Evolutionary conservation across 2,113 vertebrate species (phyloP), one percentile per base, ranked within the genome.

Genomic region (Anthoscopus minutus): DNA sequence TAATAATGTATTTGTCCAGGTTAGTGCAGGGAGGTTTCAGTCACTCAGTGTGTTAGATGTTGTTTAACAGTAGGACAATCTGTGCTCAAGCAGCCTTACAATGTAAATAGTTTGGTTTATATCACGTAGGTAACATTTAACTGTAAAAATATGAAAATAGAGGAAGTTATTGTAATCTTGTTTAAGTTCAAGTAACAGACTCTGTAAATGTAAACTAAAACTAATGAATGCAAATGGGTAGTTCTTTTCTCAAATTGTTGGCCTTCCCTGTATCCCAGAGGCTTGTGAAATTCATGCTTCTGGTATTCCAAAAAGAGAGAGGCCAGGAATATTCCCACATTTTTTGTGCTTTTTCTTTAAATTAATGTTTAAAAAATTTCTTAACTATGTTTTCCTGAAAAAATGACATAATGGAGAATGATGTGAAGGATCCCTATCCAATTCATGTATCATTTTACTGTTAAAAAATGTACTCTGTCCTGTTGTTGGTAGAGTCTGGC

Each of bases 321-420:
- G 73, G 47, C 38, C 44, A 62, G 57, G 31, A 70, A 73, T 23
- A 77, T 13, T 9, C 9, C 14, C 33, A 10, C 0, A 0, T 3
- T n/a, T 51, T 13, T 23, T 42, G 6, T 23, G 9, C 13, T 44
- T 37, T 47, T 57, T 17, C 12, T 71, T 45, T 21, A 24, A 81
- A 44, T 31, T 58, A 2, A 23, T 17, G 8, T 54, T 24, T 3
- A 16, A 81, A 67, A 45, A 27, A 38, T 1, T 4, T 6, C 27
- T 18, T 27, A 20, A 65, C 4, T 66, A 44, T 16, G 4, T 60
- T 74, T 84, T 89, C 19, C 56, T 42, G 12, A 72, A 24, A 58
- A 8, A 82, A 12, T 37, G 54, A 24, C 15, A 30, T 35, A 11
- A 16, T 22, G 11, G n/a, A 62, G 13, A 35, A 69, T 53, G 25